A percentile compares a stretch with the other conserved stretches of the same genome.
Evolutionary conservation across 2,797 vertebrate species (phyloP).

Genomic region (Peromyscus aztecus): DNA sequence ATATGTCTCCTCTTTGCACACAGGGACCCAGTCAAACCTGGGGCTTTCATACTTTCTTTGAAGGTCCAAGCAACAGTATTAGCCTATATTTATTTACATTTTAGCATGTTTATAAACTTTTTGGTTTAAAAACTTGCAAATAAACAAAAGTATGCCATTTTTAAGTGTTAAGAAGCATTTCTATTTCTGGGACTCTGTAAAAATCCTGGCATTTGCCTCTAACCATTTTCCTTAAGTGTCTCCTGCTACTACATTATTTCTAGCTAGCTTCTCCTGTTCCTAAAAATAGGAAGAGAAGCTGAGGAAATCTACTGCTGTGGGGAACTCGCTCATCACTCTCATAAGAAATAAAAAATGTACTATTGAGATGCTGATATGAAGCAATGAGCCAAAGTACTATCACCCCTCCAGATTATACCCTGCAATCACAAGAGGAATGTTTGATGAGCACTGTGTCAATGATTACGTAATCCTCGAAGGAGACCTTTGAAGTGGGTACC

Average conservation of each 20-base stretch:
- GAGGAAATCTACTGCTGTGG: not conserved
- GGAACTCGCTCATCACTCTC: slow-evolving; percentile 5
- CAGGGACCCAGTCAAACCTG: not conserved
- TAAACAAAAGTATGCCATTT: not conserved
- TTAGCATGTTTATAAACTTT: not conserved
- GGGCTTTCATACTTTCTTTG: not conserved
- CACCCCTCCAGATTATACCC: not conserved
- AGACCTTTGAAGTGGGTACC: not conserved
- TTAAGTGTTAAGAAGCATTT: slow-evolving; percentile 8
- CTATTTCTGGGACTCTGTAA: slow-evolving; percentile 22
- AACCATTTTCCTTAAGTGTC: not conserved
- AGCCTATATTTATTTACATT: not conserved
- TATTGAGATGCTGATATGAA: not conserved
- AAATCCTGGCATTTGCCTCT: slow-evolving; percentile 34
- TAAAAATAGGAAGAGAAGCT: slow-evolving; percentile 53
- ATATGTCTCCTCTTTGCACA: no score
- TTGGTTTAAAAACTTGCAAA: not conserved
- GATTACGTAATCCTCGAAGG: not conserved
- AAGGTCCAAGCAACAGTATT: not conserved
- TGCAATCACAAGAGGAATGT: not conserved
- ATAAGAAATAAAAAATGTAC: slow-evolving; percentile 1
- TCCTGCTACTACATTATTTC: slow-evolving; percentile 23
- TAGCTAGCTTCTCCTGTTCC: not conserved
- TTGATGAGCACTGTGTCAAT: not conserved
- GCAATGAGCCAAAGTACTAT: not conserved